phyloP scores from a whole-genome alignment of 2,113 vertebrate genomes.

The Phaetusa simplex region DNA sequence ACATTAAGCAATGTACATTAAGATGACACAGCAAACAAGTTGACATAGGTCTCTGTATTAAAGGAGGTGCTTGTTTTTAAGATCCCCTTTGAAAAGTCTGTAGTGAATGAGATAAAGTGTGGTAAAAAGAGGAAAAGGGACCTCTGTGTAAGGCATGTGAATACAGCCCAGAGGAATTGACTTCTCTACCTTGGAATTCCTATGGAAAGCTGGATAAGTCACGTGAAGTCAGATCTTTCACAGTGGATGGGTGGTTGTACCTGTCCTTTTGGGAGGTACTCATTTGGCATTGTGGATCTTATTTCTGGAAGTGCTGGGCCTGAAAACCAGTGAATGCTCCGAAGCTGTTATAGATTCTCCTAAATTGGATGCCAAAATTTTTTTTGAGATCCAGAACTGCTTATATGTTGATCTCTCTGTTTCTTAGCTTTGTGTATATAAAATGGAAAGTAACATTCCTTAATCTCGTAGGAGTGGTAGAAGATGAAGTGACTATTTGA shows the following conservation, averaged over 20 bases:
- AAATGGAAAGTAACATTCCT: not conserved
- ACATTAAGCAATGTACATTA: not conserved
- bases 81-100: not conserved
- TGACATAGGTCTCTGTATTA: not conserved
- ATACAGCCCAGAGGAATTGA: not conserved
- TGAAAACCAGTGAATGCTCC: not conserved
- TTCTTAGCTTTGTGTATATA: not conserved
- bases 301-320: not conserved
- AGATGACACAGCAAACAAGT: not conserved
- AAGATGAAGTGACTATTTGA: not conserved
- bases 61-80: not conserved
- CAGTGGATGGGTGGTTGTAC: not conserved
- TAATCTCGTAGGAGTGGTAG: not conserved
- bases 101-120: not conserved
- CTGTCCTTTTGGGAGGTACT: not conserved
- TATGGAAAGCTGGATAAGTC: not conserved
- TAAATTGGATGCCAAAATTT: not conserved
- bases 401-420: not conserved
- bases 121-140: not conserved
- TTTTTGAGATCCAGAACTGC: not conserved
- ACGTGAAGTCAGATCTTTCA: not conserved
- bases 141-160: not conserved
- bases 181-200: not conserved
- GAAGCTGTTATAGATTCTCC: not conserved
- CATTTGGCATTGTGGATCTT: not conserved